Percentiles rank a stretch among this genome's conserved stretches.
Evolutionary conservation across 2,113 vertebrate genomes (phyloP).

Genomic region (Oreochromis niloticus): DNA sequence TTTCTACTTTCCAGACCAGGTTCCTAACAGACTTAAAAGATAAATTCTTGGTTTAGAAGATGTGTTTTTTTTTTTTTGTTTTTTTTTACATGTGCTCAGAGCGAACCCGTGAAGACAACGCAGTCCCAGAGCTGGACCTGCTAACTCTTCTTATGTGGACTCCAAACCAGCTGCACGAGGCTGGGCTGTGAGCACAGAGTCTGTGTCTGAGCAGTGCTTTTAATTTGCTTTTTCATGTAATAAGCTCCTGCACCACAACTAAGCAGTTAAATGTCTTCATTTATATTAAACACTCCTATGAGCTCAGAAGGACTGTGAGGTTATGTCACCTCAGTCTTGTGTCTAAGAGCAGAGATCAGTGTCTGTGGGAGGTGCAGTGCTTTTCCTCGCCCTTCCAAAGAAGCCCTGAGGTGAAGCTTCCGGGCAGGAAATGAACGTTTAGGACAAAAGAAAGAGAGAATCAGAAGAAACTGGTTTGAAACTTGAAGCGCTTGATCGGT

Average conservation of each 20-base stretch:
- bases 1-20: no score
- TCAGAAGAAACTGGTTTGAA: background rate
- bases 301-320: background rate
- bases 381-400: background rate
- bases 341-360: background rate
- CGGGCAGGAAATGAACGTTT: background rate
- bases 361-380: background rate
- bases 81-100: background rate
- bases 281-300: background rate
- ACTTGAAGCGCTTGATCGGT: accelerated
- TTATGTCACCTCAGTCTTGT: background rate
- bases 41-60: background rate
- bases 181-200: background rate
- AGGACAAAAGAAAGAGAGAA: no score
- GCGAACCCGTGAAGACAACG: background rate
- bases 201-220: background rate
- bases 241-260: background rate
- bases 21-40: no score
- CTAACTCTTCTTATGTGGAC: background rate
- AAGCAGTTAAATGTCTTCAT: background rate
- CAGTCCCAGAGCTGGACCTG: background rate
- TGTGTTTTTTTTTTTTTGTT: no score
- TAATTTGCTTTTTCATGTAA: background rate
- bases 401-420: background rate
- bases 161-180: background rate